Percentiles rank a stretch among this genome's conserved stretches.
phyloP scores from a whole-genome alignment of 2,888 invertebrate species.

The Scelioninae gen. 1 region DNA sequence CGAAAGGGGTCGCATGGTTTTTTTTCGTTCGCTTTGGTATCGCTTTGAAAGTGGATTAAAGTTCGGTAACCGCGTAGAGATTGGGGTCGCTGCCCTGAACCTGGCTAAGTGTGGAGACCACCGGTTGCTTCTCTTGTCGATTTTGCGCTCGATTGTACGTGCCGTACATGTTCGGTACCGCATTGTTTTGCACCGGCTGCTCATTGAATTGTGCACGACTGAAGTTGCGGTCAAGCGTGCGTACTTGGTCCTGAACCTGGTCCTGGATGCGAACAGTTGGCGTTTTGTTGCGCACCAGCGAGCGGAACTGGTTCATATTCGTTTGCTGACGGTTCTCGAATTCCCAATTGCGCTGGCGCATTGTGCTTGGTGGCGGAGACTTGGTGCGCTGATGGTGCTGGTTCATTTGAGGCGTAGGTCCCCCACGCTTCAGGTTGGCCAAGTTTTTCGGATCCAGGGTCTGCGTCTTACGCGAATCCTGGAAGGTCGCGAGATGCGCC shows the following conservation, averaged over 20 bases:
- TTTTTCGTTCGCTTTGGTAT: slow-evolving; percentile 63
- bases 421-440: slow-evolving; percentile 82
- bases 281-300: slow-evolving; percentile 83
- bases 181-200: slow-evolving; percentile 76
- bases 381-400: slow-evolving; percentile 72
- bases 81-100: slow-evolving; percentile 85
- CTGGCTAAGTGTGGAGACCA: slow-evolving; percentile 81
- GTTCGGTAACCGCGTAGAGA: slow-evolving; percentile 91
- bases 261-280: slow-evolving; percentile 82
- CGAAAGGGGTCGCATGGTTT: slow-evolving; percentile 14
- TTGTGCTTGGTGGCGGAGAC: slow-evolving; percentile 76
- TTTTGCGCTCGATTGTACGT: slow-evolving; percentile 82
- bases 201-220: slow-evolving; percentile 80
- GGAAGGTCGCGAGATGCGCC: slow-evolving; percentile 83
- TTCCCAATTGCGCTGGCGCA: slow-evolving; percentile 77
- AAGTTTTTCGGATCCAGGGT: slow-evolving; percentile 83
- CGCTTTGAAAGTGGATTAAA: slow-evolving; percentile 83
- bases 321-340: slow-evolving; percentile 80
- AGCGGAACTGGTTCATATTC: slow-evolving; percentile 86
- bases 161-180: slow-evolving; percentile 84
- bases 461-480: slow-evolving; percentile 83
- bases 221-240: slow-evolving; percentile 83
- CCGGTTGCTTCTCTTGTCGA: slow-evolving; percentile 79
- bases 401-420: slow-evolving; percentile 82
- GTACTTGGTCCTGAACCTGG: slow-evolving; percentile 81